Evolutionary conservation across 2,113 vertebrate genomes (phyloP).

Genomic region (Lepus timidus): DNA sequence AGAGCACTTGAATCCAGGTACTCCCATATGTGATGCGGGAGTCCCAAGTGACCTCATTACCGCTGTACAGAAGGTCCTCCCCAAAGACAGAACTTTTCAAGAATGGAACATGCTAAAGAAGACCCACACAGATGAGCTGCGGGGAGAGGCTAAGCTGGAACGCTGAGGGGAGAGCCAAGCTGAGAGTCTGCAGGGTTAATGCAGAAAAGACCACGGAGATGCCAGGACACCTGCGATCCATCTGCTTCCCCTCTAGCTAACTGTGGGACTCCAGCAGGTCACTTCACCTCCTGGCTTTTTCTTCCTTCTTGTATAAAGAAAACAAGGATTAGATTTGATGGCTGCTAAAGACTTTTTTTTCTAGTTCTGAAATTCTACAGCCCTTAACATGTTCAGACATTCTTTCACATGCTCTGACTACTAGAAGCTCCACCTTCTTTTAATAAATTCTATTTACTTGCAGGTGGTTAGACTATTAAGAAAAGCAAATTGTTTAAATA

Average conservation of each 20-base stretch:
- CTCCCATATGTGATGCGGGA: too few species aligned
- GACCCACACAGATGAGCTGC: fast-evolving
- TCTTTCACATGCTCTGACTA: constrained; percentile 30
- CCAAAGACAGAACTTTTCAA: neutral
- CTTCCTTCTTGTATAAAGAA: constrained; percentile 43
- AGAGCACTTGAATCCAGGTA: too few species aligned
- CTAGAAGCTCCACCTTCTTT: constrained; percentile 76
- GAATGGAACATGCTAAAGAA: neutral
- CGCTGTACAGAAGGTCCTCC: too few species aligned
- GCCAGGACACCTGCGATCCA: neutral
- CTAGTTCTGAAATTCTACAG: constrained; percentile 66
- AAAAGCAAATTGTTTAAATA: constrained; percentile 83
- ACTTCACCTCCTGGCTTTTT: constrained; percentile 56
- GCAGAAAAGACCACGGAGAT: fast-evolving
- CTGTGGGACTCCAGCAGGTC: constrained; percentile 25
- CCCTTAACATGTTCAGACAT: constrained; percentile 63
- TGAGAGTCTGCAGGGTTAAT: fast-evolving
- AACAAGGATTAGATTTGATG: constrained; percentile 67
- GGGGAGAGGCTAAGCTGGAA: neutral
- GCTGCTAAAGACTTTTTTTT: constrained; percentile 54
- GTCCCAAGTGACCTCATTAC: too few species aligned
- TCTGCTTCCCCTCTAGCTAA: neutral
- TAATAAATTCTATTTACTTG: constrained; percentile 83
- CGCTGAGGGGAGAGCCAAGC: fast-evolving
- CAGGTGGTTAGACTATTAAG: constrained; percentile 82